Evolutionary conservation across 2,797 vertebrate species (phyloP).

Genomic region (Myiotriccus ornatus): DNA sequence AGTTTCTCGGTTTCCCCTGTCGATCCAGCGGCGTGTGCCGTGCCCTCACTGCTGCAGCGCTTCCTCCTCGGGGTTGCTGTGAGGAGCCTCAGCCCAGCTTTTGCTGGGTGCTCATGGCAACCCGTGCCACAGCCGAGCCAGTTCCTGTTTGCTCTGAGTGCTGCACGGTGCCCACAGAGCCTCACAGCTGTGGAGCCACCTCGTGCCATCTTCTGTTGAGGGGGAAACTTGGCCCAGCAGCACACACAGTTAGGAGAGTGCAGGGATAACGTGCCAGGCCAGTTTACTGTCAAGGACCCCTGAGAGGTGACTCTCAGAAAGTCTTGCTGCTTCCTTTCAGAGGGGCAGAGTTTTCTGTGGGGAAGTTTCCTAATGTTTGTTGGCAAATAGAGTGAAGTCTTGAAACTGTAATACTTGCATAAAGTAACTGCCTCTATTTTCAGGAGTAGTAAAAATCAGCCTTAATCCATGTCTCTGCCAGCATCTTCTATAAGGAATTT

Average conservation of each 20-base stretch:
- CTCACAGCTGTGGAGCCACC: accelerated
- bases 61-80: not conserved
- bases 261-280: accelerated
- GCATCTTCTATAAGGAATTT: not conserved
- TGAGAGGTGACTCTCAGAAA: not conserved
- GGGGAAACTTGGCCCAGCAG: not conserved
- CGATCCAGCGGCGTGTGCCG: accelerated
- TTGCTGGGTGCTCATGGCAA: not conserved
- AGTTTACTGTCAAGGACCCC: accelerated
- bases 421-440: not conserved
- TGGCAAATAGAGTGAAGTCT: not conserved
- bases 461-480: not conserved
- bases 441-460: not conserved
- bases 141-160: not conserved
- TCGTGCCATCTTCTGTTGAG: accelerated
- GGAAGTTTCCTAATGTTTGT: not conserved
- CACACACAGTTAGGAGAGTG: accelerated
- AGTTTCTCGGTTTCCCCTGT: accelerated
- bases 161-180: not conserved
- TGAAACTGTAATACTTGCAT: not conserved
- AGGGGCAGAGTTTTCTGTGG: not conserved
- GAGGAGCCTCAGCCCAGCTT: not conserved
- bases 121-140: accelerated
- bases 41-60: accelerated
- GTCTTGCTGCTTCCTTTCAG: not conserved